Percentiles rank a stretch among this genome's conserved stretches.
phyloP scores from a whole-genome alignment of 2,888 invertebrate species.

The Sipha maydis region DNA sequence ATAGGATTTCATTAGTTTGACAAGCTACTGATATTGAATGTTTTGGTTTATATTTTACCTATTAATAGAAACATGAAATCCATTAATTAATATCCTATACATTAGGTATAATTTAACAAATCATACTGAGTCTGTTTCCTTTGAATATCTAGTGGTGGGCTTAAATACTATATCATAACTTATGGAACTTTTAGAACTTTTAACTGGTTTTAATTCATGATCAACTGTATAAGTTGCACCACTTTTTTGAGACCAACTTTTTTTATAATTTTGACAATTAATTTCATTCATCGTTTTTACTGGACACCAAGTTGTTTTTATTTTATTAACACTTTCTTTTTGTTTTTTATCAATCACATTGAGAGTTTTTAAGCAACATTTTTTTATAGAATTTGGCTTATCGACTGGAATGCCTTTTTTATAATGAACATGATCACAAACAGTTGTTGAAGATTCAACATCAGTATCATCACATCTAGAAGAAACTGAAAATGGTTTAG shows the following conservation, averaged over 20 bases:
- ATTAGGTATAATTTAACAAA: background rate
- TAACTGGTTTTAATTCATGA: conserved; percentile 21
- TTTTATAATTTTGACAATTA: background rate
- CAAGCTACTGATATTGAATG: conserved; percentile 28
- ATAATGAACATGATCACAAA: conserved; percentile 52
- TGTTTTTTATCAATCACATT: conserved; percentile 5
- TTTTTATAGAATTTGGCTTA: conserved; percentile 40
- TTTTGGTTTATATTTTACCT: conserved; percentile 25
- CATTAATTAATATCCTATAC: background rate
- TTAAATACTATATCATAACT: conserved; percentile 57
- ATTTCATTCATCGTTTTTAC: background rate
- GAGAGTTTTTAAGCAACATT: conserved; percentile 42
- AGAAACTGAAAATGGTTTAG: conserved; percentile 15
- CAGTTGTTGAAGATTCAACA: conserved; percentile 47
- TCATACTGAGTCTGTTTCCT: conserved; percentile 23
- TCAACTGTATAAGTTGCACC: background rate
- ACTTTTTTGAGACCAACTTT: background rate
- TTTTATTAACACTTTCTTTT: background rate
- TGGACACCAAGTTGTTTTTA: background rate
- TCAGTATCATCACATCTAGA: conserved; percentile 44
- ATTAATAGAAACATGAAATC: background rate
- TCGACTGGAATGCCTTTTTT: conserved; percentile 40
- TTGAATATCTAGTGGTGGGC: background rate
- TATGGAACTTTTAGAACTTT: conserved; percentile 25
- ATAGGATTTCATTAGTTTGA: conserved; percentile 30